Base-by-base conservation (phyloP, 2,797 vertebrate genomes). In the Lithobates sylvaticus region DNA sequence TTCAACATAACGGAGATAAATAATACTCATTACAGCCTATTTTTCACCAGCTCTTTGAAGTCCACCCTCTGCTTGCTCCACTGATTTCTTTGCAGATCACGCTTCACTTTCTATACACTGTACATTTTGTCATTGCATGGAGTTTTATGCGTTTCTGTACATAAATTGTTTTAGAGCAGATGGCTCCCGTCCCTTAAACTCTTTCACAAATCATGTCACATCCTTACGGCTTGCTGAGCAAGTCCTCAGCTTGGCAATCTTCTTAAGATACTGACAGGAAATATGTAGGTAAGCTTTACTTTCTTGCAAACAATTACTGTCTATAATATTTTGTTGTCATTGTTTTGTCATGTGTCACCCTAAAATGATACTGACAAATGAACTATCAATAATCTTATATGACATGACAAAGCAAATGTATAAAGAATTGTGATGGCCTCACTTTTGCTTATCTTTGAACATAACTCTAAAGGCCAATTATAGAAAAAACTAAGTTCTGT, bases 161-260 rank as follows among this genome's bases (percentile, higher is more conserved):
- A 32, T 13, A 26, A 29, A 36, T 58, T 72, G 58, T 81, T 39
- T 58, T 42, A 23, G 70, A 64, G 54, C 80, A 82, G 80, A 73
- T 82, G 80, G 80, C 6, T 50, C 21, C 29, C 54, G 61, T 70
- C 71, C 39, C n/a, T 75, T 65, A 15, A 76, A 72, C 72, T 68
- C 39, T 76, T 72, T 83, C 29, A 34, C 58, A 83, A 83, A 67
- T 32, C 61, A 75, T 83, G 71, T 76, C 81, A 83, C 26, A 54
- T 83, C 39, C 81, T 75, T 76, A 83, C 42, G 39, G 74, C 72
- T 83, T 71, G 12, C 72, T 44, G 27, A 67, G 39, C 71, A 83
- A 12, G 71, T 54, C 72, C 64, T 74, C 34, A 64, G 34, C 10
- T 42, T 64, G 50, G 50, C 54, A 64, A 16, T 12, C 65, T 39